These are phyloP conservation scores for Saturnia pavonia DNA, from an alignment of 2,888 invertebrate genomes.

Conservation along the genomic window DNA sequence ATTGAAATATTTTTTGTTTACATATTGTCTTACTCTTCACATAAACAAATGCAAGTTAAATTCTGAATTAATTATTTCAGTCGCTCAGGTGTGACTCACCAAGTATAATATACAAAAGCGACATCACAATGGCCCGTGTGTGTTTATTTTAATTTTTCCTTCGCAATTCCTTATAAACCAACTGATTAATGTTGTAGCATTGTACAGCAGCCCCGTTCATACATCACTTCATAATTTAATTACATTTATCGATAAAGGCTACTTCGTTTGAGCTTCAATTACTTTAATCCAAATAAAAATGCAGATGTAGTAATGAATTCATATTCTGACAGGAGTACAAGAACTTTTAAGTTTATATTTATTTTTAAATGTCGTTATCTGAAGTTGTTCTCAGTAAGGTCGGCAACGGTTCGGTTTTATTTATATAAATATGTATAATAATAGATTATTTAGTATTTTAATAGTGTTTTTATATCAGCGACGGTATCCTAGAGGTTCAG, in stretches of 20 bases:
- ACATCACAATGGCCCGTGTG: slow-evolving; percentile 52
- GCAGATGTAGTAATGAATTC: slow-evolving; percentile 20
- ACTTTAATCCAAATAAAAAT: slow-evolving; percentile 21
- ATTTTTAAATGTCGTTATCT: neutral
- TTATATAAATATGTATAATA: neutral
- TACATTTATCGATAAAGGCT: slow-evolving; percentile 30
- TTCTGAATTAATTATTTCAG: slow-evolving; percentile 30
- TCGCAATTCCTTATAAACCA: slow-evolving; percentile 48
- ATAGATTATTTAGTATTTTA: neutral
- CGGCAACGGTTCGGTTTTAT: neutral
- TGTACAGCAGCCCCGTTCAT: slow-evolving; percentile 36
- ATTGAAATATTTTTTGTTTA: neutral
- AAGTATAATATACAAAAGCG: slow-evolving; percentile 36
- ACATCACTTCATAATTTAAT: slow-evolving; percentile 42
- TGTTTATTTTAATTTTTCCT: slow-evolving; percentile 48
- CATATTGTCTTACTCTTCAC: slow-evolving; percentile 5
- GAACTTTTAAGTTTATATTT: neutral
- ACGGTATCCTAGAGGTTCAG: neutral
- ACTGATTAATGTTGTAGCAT: slow-evolving; percentile 45
- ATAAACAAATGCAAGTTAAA: slow-evolving; percentile 24
- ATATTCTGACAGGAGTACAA: slow-evolving; percentile 11
- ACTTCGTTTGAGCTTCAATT: slow-evolving; percentile 13
- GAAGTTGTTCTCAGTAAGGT: neutral
- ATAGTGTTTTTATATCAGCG: no score
- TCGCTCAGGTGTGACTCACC: slow-evolving; percentile 43